Evolutionary conservation across 2,888 invertebrate species (phyloP), one percentile per base, ranked within the genome.

Genomic region (Scrobipalpa costella): DNA sequence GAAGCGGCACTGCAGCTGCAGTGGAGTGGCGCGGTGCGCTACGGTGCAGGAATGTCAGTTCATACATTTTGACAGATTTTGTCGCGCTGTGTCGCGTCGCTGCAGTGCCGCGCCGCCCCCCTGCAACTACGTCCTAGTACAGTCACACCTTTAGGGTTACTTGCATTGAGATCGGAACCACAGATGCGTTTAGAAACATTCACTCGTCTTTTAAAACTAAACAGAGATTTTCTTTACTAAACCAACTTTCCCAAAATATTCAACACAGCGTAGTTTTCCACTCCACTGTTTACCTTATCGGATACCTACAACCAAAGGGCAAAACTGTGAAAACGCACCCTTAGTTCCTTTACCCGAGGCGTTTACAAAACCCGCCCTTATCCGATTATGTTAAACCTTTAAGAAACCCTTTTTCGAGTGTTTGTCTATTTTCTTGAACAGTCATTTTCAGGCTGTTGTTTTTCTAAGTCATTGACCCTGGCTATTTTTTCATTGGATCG

Each of bases 341-440:
- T 15, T 13, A 38, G 27, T 27, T 27, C 27, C 27, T 5, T 27
- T 3, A 27, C 19, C 50, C 50, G 50, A 11, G 50, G 27, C 27
- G 50, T 52, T 52, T 21, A 21, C 0, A 21, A 21, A 21, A 21
- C 27, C 50, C 21, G 1, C 11, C 36, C 36, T 58, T 38, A 58
- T 58, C 57, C 7, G 40, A 58, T 58, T 58, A 58, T 58, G 57
- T 3, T 58, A 58, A 58, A 38, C 57, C 57, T 19, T 15, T 58
- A 34, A 58, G 40, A 19, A 58, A 58, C 57, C 57, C 57, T 58
- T 58, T 52, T 52, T 52, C n/a, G 21, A 52, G 50, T 52, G 50
- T 52, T 27, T 21, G 44, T 44, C 5, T 44, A 15, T 44, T 15
- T 15, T 44, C 44, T n/a, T n/a, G 44, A 15, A 44, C 44, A 6